These are phyloP conservation scores for Poecile atricapillus DNA, from an alignment of 2,113 vertebrate species.

Conservation along the genomic window DNA sequence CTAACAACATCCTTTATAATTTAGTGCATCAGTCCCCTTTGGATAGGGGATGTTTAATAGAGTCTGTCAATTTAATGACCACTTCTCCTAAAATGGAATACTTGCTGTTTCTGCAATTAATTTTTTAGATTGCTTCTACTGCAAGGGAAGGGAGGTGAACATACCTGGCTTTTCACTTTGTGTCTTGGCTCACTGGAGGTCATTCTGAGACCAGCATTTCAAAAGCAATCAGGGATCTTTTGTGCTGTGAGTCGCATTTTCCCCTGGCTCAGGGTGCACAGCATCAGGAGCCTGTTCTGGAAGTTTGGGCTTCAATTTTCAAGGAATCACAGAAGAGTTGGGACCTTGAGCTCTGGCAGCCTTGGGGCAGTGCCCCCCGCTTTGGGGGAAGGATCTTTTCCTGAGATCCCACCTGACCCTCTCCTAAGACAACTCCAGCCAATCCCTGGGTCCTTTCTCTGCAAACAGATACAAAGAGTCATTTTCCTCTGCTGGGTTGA, in stretches of 20 bases:
- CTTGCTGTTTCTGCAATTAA: background rate
- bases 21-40: background rate
- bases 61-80: background rate
- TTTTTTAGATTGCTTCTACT: background rate
- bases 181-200: background rate
- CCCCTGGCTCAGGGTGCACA: background rate
- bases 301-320: background rate
- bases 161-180: background rate
- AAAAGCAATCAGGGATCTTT: background rate
- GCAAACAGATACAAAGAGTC: background rate
- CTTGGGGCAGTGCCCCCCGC: rapidly evolving
- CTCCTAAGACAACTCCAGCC: background rate
- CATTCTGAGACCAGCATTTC: background rate
- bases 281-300: background rate
- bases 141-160: background rate
- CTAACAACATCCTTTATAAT: background rate
- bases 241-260: rapidly evolving
- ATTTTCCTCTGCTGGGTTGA: background rate
- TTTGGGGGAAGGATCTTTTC: no score
- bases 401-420: background rate
- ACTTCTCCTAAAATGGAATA: background rate
- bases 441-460: background rate
- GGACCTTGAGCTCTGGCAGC: background rate
- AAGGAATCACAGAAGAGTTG: background rate
- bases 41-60: background rate